Conservation (phyloP, 2,113 vertebrate species). For the Callocephalon fimbriatum region DNA sequence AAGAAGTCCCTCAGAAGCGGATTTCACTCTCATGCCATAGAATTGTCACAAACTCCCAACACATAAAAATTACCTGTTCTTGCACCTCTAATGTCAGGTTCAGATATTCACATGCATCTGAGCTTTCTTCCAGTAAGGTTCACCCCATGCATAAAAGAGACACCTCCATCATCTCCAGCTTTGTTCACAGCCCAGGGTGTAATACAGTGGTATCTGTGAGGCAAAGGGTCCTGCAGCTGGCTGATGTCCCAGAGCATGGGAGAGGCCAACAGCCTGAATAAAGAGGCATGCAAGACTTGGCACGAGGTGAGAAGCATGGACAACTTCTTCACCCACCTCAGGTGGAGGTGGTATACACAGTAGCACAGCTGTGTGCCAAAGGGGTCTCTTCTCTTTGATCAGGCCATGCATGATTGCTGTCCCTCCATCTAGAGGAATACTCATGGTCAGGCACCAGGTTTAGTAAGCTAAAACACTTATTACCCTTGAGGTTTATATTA, state of each 20-base stretch:
- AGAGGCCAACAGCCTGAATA: not conserved
- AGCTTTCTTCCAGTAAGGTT: not conserved
- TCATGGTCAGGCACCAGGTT: not conserved
- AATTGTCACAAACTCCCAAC: not conserved
- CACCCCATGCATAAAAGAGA: not conserved
- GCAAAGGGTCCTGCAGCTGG: not conserved
- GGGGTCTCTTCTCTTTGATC: not conserved
- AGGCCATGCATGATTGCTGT: accelerated
- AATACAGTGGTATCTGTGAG: not conserved
- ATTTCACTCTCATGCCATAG: not conserved
- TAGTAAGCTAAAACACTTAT: not conserved
- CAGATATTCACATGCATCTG: not conserved
- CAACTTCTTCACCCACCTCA: not conserved
- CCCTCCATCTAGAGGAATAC: accelerated
- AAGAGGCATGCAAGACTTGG: not conserved
- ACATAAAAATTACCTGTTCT: not conserved
- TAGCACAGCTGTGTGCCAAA: not conserved
- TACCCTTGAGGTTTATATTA: not conserved
- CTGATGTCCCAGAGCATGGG: accelerated
- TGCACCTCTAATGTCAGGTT: not conserved
- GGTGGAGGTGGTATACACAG: not conserved
- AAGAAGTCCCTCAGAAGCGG: not conserved
- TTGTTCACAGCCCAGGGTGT: not conserved
- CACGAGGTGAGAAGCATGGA: not conserved
- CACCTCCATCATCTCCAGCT: not conserved